A percentile compares a stretch with the other conserved stretches of the same genome.
phyloP scores from a whole-genome alignment of 2,113 vertebrate species.

The Herpetotheres cachinnans region DNA sequence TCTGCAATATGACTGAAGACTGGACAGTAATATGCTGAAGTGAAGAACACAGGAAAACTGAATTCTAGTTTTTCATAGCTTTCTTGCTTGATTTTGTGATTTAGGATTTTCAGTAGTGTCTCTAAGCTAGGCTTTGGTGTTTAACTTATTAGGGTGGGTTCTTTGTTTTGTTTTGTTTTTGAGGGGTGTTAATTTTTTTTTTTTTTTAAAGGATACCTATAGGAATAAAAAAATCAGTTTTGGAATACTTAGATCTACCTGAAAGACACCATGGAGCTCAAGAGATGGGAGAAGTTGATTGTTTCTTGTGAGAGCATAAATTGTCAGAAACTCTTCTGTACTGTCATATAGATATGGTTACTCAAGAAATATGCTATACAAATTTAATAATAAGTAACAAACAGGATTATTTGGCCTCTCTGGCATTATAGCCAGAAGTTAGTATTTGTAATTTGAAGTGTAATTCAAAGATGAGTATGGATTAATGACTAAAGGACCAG shows the following conservation, averaged over 20 bases:
- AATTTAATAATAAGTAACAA: not conserved
- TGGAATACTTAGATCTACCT: not conserved
- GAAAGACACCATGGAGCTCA: not conserved
- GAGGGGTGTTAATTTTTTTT: not conserved
- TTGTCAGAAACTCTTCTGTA: not conserved
- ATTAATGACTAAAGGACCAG: not conserved
- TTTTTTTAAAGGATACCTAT: not conserved
- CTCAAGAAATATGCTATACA: not conserved
- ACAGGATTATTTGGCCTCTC: not conserved
- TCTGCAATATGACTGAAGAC: not conserved
- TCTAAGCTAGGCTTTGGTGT: not conserved
- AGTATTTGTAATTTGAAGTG: not conserved
- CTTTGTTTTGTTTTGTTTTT: not conserved
- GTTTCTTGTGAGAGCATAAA: not conserved
- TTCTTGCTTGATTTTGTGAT: not conserved
- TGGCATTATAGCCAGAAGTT: not conserved
- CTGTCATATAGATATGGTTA: not conserved
- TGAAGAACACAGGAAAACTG: not conserved
- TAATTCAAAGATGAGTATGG: not conserved
- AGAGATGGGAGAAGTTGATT: not conserved
- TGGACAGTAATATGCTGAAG: not conserved
- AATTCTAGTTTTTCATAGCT: not conserved
- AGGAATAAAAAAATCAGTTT: not conserved
- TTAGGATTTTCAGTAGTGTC: not conserved
- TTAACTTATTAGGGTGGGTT: not conserved